Evolutionary conservation across 2,113 vertebrate species (phyloP), one percentile per base, ranked within the genome.

Genomic region (Solea senegalensis): DNA sequence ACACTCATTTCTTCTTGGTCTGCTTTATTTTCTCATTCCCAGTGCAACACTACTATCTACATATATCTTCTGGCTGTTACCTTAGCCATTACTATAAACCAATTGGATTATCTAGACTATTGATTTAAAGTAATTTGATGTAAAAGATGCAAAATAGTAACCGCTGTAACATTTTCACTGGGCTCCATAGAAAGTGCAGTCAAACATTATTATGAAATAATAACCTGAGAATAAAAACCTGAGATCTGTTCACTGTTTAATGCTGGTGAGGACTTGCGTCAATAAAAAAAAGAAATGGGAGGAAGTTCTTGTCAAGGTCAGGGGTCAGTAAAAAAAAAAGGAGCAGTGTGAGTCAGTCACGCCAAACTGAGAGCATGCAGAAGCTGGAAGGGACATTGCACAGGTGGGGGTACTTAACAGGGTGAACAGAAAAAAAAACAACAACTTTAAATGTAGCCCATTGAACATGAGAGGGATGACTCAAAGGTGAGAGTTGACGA

Each of bases 331-430:
- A 63, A 2, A 81, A 43, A n/a, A 4, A 34, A 34, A 34, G 52
- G 65, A 80, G 48, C 4, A 1, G 34, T 49, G 28, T 1, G 5
- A 52, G 26, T 63, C 5, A 1, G n/a, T 45, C 51, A 21, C 58
- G 3, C 60, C 56, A 72, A 67, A 57, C 60, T 13, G 59, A 34
- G 26, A 66, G 59, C 80, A 78, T 87, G 82, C 82, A 80, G 69
- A 0, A 68, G 73, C 52, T 55, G 63, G 48, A 55, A 28, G 51
- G 59, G 77, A 82, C 28, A 27, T 50, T 39, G 46, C 65, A 34
- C 54, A 51, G 54, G 21, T 53, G 39, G 28, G 45, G 15, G 44
- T 34, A 7, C 44, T 26, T 52, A 4, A 52, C n/a, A 10, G 7
- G 26, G 43, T 28, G 8, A 60, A 57, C 21, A 45, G 63, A 75